Evolutionary conservation across 2,113 vertebrate genomes (phyloP), one percentile per base, ranked within the genome.

Genomic region (Cavia aperea): DNA sequence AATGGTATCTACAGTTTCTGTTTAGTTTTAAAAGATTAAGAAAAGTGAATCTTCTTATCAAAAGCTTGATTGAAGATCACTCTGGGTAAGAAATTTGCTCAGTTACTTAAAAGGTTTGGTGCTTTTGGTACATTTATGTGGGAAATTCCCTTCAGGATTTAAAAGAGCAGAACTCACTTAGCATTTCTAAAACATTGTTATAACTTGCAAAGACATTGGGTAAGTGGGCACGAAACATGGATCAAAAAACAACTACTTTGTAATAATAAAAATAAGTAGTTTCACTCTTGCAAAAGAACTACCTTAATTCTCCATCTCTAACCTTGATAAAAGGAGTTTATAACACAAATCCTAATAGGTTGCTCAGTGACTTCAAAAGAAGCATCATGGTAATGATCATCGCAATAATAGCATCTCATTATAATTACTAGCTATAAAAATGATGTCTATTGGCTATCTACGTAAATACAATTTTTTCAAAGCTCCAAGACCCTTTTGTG

Each of bases 361-460:
- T 82, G 79, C 9, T 85, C 29, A 36, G 26, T 82, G 63, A 65
- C 10, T 82, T 92, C 23, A 62, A 83, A 90, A 95, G 83, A 92
- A 56, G 4, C 75, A 39, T 63, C 81, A 43, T 78, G 81, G 31
- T 60, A 58, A 51, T 7, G 5, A 78, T 51, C 46, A 58, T 33
- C 51, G 9, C 49, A 86, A 86, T 56, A 87, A 23, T 49, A 65
- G 43, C 86, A 60, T 58, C 56, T n/a, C 19, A 13, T 29, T 29
- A 46, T 65, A 88, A 79, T 91, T 72, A 36, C 79, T 81, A 75
- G 10, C 58, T 54, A 18, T 81, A 75, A 93, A 88, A 86, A 68
- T 54, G 39, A 72, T 58, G 56, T 3, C 51, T 60, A 66, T 81
- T 89, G 58, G 29, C 84, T 60, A 68, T 81, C 62, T 46, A 21